Evolutionary conservation across 2,797 vertebrate genomes (phyloP).

Genomic region (Tolypeutes matacus): DNA sequence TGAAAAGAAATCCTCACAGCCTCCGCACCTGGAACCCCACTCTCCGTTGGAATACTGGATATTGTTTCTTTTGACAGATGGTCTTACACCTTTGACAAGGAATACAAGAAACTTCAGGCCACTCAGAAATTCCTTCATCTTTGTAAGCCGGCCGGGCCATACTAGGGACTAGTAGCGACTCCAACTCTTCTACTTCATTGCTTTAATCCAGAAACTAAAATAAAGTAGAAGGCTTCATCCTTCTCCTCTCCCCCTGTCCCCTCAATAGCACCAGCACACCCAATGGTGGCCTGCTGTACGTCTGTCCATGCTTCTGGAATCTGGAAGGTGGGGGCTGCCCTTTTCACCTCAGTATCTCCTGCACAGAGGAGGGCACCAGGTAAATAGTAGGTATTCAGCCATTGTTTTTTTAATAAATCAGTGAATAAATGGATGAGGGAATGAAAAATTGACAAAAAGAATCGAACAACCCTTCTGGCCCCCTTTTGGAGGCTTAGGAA

Average conservation of each 20-base stretch:
- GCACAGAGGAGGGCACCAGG: background rate
- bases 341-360: background rate
- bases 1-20: slow-evolving; percentile 36
- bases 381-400: background rate
- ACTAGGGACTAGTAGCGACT: background rate
- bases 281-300: background rate
- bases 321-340: background rate
- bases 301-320: background rate
- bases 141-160: background rate
- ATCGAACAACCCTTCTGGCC: background rate
- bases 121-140: slow-evolving; percentile 33
- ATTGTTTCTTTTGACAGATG: slow-evolving; percentile 37
- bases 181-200: background rate
- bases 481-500: background rate
- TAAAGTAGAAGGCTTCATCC: background rate
- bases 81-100: slow-evolving; percentile 65
- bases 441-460: background rate
- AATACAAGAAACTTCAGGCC: slow-evolving; percentile 41
- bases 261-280: background rate
- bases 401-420: background rate
- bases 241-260: background rate
- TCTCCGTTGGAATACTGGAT: background rate
- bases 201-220: background rate
- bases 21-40: slow-evolving; percentile 73
- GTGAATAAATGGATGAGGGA: background rate